Conservation (phyloP, 1,140 invertebrate genomes). For the Archivesica marissinica region DNA sequence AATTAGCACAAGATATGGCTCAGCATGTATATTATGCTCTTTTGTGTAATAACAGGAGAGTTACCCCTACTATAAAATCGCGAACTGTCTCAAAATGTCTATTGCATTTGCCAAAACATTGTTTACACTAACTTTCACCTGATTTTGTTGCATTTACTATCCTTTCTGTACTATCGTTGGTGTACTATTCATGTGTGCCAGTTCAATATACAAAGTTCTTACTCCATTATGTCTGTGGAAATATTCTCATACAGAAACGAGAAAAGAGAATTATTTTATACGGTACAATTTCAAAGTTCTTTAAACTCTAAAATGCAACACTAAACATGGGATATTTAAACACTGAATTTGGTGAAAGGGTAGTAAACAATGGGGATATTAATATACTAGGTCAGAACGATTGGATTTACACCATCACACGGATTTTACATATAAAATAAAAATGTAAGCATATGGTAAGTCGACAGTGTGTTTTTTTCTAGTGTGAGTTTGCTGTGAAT, state of each 20-base stretch:
- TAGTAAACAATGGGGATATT: too few species aligned
- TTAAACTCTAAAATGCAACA: too few species aligned
- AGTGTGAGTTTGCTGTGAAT: conserved; percentile 5
- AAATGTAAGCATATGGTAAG: conserved; percentile 23
- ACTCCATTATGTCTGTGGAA: too few species aligned
- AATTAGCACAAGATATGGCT: conserved; percentile 45
- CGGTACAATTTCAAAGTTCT: too few species aligned
- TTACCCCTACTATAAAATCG: conserved; percentile 34
- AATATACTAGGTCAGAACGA: too few species aligned
- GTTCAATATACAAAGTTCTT: too few species aligned
- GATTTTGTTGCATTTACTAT: conserved; percentile 19
- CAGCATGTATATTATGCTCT: conserved; percentile 47
- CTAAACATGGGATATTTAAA: too few species aligned
- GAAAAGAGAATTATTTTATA: too few species aligned
- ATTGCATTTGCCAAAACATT: conserved; percentile 33
- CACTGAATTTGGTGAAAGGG: too few species aligned
- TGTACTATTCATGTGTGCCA: background rate
- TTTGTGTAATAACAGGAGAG: conserved; percentile 8
- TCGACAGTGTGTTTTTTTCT: conserved; percentile 9
- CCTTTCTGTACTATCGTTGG: conserved; percentile 25
- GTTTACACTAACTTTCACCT: conserved; percentile 42
- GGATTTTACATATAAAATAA: background rate
- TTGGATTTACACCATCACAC: background rate
- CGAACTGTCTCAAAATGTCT: conserved; percentile 33
- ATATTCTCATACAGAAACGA: too few species aligned